These are phyloP conservation scores for Drosophila takahashii DNA, from an alignment of 1,140 invertebrate genomes.

Conservation along the genomic window DNA sequence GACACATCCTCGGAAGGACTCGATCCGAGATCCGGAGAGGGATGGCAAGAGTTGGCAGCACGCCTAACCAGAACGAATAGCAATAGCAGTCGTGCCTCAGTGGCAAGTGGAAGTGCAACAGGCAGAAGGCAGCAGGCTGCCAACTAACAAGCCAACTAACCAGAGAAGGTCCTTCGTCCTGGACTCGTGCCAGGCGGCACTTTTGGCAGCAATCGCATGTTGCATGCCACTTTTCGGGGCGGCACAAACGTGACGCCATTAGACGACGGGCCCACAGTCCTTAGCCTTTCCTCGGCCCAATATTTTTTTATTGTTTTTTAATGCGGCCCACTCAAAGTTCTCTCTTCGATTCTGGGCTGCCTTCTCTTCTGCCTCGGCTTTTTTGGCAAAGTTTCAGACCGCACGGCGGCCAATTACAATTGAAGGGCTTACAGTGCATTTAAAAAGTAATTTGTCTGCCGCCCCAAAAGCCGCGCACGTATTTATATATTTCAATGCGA, in stretches of 20 bases:
- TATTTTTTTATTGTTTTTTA: conserved; percentile 80
- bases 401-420: conserved; percentile 75
- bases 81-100: conserved; percentile 36
- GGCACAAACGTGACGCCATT: conserved; percentile 81
- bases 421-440: conserved; percentile 81
- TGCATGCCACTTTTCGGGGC: conserved; percentile 79
- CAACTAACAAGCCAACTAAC: conserved; percentile 81
- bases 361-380: conserved; percentile 16
- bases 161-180: conserved; percentile 49
- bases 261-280: conserved; percentile 53
- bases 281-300: conserved; percentile 37
- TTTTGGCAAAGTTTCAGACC: conserved; percentile 77
- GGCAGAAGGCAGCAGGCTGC: conserved; percentile 52
- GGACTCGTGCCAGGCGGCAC: conserved; percentile 79
- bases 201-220: conserved; percentile 84
- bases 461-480: conserved; percentile 74
- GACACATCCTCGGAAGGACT: conserved; percentile 38
- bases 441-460: conserved; percentile 84
- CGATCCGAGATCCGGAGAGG: not conserved
- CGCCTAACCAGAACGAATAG: conserved; percentile 50
- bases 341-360: conserved; percentile 26
- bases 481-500: conserved; percentile 82
- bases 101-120: conserved; percentile 65
- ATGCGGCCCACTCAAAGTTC: conserved; percentile 67
- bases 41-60: conserved; percentile 30